Conservation (phyloP, 1,140 invertebrate genomes). For the Brachionus sp. region DNA sequence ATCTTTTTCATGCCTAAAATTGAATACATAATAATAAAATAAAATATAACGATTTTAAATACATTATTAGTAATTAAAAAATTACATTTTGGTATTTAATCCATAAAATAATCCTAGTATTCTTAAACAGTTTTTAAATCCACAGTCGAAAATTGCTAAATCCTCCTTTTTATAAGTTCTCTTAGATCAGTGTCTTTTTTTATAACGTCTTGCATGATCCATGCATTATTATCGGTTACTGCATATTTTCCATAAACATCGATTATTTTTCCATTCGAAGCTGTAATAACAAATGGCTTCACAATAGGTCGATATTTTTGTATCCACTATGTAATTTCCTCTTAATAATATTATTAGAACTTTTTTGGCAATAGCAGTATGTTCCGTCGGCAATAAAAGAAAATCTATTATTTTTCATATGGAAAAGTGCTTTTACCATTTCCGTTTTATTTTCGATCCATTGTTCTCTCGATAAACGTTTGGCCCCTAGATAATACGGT, state of each 20-base stretch:
- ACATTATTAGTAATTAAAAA: too few relatives aligned
- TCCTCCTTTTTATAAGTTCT: neutral
- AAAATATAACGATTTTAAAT: too few relatives aligned
- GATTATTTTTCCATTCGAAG: neutral
- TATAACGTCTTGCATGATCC: neutral
- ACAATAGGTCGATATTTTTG: neutral
- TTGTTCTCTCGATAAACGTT: neutral
- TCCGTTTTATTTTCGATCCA: neutral
- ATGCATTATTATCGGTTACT: too few relatives aligned
- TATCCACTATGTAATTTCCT: neutral
- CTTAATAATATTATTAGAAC: neutral
- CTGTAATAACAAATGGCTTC: neutral
- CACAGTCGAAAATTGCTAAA: neutral
- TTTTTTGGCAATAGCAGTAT: neutral
- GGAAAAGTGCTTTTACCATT: neutral
- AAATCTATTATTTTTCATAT: neutral
- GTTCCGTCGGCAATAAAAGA: neutral
- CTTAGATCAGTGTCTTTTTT: neutral
- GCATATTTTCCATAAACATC: neutral
- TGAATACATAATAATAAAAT: too few relatives aligned
- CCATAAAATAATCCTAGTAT: neutral
- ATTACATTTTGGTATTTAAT: too few relatives aligned
- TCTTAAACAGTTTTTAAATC: neutral
- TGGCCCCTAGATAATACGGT: neutral
- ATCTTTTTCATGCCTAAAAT: too few relatives aligned